Conservation (phyloP, 2,888 invertebrate genomes). For the Pocota personata region DNA sequence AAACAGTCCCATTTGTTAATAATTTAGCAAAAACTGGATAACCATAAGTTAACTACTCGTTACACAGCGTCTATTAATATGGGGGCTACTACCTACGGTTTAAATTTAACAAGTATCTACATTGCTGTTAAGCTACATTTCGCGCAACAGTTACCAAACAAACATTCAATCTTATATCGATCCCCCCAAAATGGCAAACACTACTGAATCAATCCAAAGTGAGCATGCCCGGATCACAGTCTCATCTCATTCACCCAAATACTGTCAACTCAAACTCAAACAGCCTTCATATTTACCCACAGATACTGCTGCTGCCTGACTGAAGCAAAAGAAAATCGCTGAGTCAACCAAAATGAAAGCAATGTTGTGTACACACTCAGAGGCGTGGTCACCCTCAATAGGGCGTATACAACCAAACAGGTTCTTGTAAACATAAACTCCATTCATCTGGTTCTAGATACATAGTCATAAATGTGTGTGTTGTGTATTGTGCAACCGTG, state of each 20-base stretch:
- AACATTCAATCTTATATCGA: conserved; percentile 41
- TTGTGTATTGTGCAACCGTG: conserved; percentile 15
- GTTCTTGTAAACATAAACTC: conserved; percentile 48
- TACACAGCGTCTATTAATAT: too few species aligned
- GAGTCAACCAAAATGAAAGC: conserved; percentile 66
- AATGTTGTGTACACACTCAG: conserved; percentile 51
- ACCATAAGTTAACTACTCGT: too few species aligned
- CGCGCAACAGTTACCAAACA: conserved; percentile 51
- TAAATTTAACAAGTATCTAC: neutral
- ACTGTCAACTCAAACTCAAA: conserved; percentile 2
- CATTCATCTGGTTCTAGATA: conserved; percentile 37
- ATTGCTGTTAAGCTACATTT: conserved; percentile 29
- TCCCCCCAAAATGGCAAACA: conserved; percentile 56
- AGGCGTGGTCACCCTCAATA: conserved; percentile 64
- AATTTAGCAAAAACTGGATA: too few species aligned
- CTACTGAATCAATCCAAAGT: conserved; percentile 39
- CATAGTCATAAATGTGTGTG: conserved; percentile 17
- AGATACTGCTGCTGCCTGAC: conserved; percentile 14
- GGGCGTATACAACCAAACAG: conserved; percentile 66
- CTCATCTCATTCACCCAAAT: conserved; percentile 33
- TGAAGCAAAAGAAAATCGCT: conserved; percentile 41
- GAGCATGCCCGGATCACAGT: conserved; percentile 50
- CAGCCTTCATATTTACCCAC: conserved; percentile 8
- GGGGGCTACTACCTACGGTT: too few species aligned
- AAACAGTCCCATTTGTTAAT: too few species aligned